A percentile compares a stretch with the other conserved stretches of the same genome.
These are phyloP conservation scores for Drosophila ohnishii DNA, from an alignment of 1,140 invertebrate species.

Conservation along the genomic window DNA sequence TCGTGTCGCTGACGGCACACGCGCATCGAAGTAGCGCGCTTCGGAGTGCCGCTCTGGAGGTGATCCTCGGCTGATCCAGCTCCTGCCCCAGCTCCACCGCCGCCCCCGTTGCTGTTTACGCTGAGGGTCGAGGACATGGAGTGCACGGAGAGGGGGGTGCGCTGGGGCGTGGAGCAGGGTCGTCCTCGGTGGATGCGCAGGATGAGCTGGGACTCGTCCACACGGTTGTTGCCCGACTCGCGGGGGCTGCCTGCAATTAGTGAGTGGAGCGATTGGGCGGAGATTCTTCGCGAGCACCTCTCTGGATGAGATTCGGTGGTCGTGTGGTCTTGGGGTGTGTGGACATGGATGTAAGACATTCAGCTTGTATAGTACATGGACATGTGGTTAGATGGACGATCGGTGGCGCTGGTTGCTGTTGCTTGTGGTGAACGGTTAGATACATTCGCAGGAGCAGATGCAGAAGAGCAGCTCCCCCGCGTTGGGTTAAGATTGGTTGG, in stretches of 20 bases:
- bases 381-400: conserved; percentile 50
- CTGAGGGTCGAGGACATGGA: conserved; percentile 80
- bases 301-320: conserved; percentile 22
- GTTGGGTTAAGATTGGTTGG: conserved; percentile 14
- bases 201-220: conserved; percentile 94
- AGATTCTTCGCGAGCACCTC: conserved; percentile 29
- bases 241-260: conserved; percentile 78
- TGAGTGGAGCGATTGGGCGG: conserved; percentile 55
- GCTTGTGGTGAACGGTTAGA: conserved; percentile 40
- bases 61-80: conserved; percentile 38
- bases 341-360: conserved; percentile 54
- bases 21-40: conserved; percentile 83
- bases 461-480: conserved; percentile 20
- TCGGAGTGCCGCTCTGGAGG: conserved; percentile 52
- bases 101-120: conserved; percentile 72
- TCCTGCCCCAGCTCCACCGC: conserved; percentile 18
- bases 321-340: conserved; percentile 27
- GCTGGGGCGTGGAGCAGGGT: conserved; percentile 72
- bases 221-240: conserved; percentile 85
- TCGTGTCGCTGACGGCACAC: conserved; percentile 86
- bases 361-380: conserved; percentile 67
- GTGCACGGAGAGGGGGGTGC: conserved; percentile 76
- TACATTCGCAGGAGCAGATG: conserved; percentile 46
- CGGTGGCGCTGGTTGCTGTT: conserved; percentile 31
- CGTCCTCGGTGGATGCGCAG: conserved; percentile 94